Conservation (phyloP, 2,888 invertebrate genomes). For the Xestia xanthographa region DNA sequence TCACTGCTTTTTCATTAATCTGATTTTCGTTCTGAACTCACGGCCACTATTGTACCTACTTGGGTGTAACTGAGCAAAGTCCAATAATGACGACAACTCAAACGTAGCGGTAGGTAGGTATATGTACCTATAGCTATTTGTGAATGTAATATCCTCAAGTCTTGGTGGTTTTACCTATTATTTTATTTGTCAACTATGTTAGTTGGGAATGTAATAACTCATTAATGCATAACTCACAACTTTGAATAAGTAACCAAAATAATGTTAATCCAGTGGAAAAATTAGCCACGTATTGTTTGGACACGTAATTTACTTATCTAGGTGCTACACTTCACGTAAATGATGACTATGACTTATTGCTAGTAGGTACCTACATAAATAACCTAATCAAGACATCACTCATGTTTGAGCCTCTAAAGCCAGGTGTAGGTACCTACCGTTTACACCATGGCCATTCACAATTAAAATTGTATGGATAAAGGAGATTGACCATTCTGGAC, state of each 20-base stretch:
- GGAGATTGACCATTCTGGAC: too few relatives aligned
- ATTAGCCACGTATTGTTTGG: not conserved
- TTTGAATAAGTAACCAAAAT: too few relatives aligned
- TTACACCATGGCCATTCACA: not conserved
- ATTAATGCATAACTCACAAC: too few relatives aligned
- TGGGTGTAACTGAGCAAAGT: conserved; percentile 26
- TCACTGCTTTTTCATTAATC: not conserved
- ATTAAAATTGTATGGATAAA: not conserved
- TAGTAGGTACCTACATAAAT: not conserved
- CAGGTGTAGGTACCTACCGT: not conserved
- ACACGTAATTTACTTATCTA: not conserved
- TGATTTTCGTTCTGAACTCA: conserved; percentile 1
- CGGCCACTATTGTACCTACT: too few relatives aligned
- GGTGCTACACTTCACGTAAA: not conserved
- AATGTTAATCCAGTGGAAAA: not conserved
- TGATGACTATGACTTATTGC: not conserved
- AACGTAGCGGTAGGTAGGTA: not conserved
- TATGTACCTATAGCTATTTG: not conserved
- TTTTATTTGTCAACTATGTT: not conserved
- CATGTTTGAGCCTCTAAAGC: not conserved
- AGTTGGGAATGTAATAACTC: not conserved
- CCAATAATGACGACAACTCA: conserved; percentile 8
- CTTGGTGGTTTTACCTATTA: not conserved
- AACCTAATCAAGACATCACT: not conserved
- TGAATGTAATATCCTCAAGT: not conserved